Conservation (phyloP, 2,797 vertebrate genomes). For the Setipinna tenuifilis region DNA sequence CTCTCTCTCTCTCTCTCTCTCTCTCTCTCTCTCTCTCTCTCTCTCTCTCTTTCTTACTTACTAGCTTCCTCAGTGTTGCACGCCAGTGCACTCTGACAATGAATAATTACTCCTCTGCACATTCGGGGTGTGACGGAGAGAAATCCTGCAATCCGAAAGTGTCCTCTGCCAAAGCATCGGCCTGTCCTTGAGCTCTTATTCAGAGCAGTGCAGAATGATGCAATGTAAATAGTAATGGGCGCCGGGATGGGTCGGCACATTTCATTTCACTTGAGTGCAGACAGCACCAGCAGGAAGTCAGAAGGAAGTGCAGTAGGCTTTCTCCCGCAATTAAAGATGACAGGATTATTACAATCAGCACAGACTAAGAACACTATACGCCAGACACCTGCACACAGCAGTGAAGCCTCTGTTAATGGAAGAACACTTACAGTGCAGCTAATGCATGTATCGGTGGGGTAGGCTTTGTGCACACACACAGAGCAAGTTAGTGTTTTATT, state of each 20-base stretch:
- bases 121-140: slow-evolving; percentile 42
- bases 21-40: no score
- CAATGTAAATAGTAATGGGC: slow-evolving; percentile 42
- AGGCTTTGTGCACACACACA: not conserved
- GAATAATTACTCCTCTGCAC: slow-evolving; percentile 45
- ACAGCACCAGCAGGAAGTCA: not conserved
- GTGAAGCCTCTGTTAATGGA: not conserved
- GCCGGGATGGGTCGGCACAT: slow-evolving; percentile 6
- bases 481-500: not conserved
- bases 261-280: slow-evolving; percentile 20
- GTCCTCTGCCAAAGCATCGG: slow-evolving; percentile 34
- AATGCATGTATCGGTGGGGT: not conserved
- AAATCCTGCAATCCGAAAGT: slow-evolving; percentile 45
- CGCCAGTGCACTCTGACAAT: slow-evolving; percentile 45
- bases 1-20: no score
- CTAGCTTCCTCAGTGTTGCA: slow-evolving; percentile 14
- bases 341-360: slow-evolving; percentile 55
- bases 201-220: slow-evolving; percentile 34
- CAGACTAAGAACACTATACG: slow-evolving; percentile 27
- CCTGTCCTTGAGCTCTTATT: slow-evolving; percentile 45
- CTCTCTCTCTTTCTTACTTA: no score
- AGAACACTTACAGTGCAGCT: not conserved
- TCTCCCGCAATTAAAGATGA: slow-evolving; percentile 45
- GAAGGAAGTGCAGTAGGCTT: not conserved
- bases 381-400: slow-evolving; percentile 44